Evolutionary conservation across 2,797 vertebrate genomes (phyloP), one percentile per base, ranked within the genome.

Genomic region (Liparis tanakae): DNA sequence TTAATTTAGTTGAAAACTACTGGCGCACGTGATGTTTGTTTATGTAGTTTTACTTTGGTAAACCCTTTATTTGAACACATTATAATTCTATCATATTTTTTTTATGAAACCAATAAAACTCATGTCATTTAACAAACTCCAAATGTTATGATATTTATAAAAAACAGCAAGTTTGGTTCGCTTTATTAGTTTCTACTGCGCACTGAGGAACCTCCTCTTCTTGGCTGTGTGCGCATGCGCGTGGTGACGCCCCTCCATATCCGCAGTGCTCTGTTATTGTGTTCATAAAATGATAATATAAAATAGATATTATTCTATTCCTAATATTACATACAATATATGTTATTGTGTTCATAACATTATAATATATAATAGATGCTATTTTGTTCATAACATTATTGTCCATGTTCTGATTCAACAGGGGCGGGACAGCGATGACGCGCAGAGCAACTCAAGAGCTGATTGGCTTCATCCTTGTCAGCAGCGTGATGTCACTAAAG

Each of bases 241-340:
- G 10, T 97, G 96, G 90, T 95, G 96, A 54, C 96, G 94, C 97
- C 97, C 98, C 73, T 98, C 97, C 1, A 97, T 92, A 0, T 97
- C 96, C 0, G 96, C 96, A 0, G 96, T 96, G 74, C 71, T 89
- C 88, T n/a, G n/a, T n/a, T n/a, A n/a, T n/a, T n/a, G n/a, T n/a
- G n/a, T n/a, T n/a, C n/a, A n/a, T n/a, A n/a, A n/a, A n/a, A n/a
- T n/a, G n/a, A n/a, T n/a, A n/a, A n/a, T n/a, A n/a, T n/a, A n/a
- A n/a, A n/a, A n/a, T n/a, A n/a, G n/a, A n/a, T n/a, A n/a, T n/a
- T n/a, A n/a, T n/a, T n/a, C n/a, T n/a, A n/a, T n/a, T n/a, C n/a
- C n/a, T n/a, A n/a, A n/a, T n/a, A n/a, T n/a, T n/a, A n/a, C n/a
- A n/a, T n/a, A n/a, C n/a, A n/a, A n/a, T n/a, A n/a, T n/a, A n/a